phyloP scores from a whole-genome alignment of 92 coral and sea anemone genomes.

The Diadumene lineata region DNA sequence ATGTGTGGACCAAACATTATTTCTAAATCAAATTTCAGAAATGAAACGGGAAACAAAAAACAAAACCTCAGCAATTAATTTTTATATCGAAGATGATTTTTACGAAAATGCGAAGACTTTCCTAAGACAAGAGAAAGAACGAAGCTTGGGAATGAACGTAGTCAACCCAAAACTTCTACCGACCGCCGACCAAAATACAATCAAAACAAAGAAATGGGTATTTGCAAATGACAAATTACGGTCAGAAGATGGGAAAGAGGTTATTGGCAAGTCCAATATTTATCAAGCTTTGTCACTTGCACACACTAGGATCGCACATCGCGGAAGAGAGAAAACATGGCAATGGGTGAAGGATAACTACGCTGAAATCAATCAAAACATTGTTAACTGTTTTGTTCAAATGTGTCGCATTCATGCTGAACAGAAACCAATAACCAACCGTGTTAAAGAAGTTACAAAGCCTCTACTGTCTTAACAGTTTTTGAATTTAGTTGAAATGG shows the following conservation, averaged over 20 bases:
- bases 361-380: constrained; percentile 35
- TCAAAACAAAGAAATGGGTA: constrained; percentile 30
- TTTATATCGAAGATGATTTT: not conserved
- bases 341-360: constrained; percentile 35
- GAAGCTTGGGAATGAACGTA: not conserved
- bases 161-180: constrained; percentile 8
- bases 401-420: constrained; percentile 31
- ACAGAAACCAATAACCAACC: constrained; percentile 34
- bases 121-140: not conserved
- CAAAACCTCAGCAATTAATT: not conserved
- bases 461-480: constrained; percentile 21
- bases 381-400: constrained; percentile 17
- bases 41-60: no score
- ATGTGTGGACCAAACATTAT: not conserved
- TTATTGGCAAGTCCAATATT: constrained; percentile 6
- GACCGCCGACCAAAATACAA: not conserved
- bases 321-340: constrained; percentile 38
- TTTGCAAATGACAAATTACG: not conserved
- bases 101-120: not conserved
- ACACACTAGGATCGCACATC: constrained; percentile 27
- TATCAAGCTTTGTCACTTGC: constrained; percentile 11
- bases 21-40: not conserved
- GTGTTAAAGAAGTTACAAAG: constrained; percentile 34
- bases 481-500: constrained; percentile 21
- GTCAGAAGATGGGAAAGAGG: constrained; percentile 13